Evolutionary conservation across 1,140 invertebrate genomes (phyloP).

Genomic region (Asbolus verrucosus): DNA sequence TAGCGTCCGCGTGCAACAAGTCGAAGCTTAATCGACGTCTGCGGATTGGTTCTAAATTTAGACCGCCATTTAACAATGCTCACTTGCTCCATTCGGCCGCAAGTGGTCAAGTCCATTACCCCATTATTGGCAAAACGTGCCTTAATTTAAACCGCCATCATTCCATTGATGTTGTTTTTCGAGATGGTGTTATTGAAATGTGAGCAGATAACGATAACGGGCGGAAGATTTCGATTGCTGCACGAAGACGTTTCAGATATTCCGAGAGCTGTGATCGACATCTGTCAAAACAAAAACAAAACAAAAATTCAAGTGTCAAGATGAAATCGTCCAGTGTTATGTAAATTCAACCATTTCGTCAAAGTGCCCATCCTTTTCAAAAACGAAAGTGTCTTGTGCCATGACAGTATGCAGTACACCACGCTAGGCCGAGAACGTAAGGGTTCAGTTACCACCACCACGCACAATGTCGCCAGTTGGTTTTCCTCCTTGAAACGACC

Average conservation of each 20-base stretch:
- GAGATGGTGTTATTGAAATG: too few species aligned
- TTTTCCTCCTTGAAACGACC: slow-evolving; percentile 79
- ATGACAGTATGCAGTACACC: slow-evolving; percentile 54
- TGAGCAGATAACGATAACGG: not conserved
- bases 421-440: slow-evolving; percentile 57
- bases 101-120: not conserved
- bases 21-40: not conserved
- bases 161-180: not conserved
- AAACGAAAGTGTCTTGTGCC: slow-evolving; percentile 12
- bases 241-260: not conserved
- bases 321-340: slow-evolving; percentile 18
- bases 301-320: slow-evolving; percentile 20
- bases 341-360: not conserved
- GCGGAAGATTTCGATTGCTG: not conserved
- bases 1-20: not conserved
- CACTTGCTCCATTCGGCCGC: not conserved
- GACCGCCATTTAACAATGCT: not conserved
- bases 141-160: not conserved
- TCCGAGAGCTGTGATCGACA: not conserved
- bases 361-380: not conserved
- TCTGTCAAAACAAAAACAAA: too few species aligned
- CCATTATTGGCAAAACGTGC: not conserved
- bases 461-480: slow-evolving; percentile 76
- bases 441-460: slow-evolving; percentile 53
- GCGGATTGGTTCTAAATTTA: not conserved